Conservation (phyloP, 2,888 invertebrate species). For the Zeuzera pyrina region DNA sequence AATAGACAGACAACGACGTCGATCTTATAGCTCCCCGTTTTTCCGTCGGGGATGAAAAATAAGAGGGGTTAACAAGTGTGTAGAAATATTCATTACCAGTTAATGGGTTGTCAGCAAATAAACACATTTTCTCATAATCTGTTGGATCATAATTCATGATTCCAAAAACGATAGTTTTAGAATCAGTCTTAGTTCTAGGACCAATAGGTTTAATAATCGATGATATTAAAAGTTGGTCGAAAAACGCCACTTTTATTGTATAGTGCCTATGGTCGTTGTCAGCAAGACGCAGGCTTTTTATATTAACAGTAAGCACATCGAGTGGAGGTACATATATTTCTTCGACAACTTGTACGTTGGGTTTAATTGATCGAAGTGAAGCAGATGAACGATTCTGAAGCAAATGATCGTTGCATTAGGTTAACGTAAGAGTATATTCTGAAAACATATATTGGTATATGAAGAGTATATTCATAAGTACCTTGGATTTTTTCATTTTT, state of each 20-base stretch:
- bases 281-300: constrained; percentile 30
- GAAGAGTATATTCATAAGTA: no score
- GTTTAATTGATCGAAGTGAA: constrained; percentile 18
- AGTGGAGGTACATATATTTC: constrained; percentile 22
- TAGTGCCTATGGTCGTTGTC: constrained; percentile 29
- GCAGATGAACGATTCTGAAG: constrained; percentile 24
- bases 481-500: no score
- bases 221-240: constrained; percentile 36
- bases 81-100: no score
- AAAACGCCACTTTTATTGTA: constrained; percentile 36
- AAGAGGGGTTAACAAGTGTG: no score
- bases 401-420: constrained; percentile 1
- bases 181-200: constrained; percentile 18
- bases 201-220: constrained; percentile 30
- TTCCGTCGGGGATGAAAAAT: no score
- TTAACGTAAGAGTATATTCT: no score
- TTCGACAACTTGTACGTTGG: constrained; percentile 17
- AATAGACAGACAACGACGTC: no score
- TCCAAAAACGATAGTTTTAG: constrained; percentile 26
- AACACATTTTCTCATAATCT: constrained; percentile 53
- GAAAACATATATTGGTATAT: no score
- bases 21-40: no score
- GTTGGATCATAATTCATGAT: constrained; percentile 48
- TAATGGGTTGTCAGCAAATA: constrained; percentile 49
- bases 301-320: constrained; percentile 32